These are phyloP conservation scores for Synergus itoensis DNA, from an alignment of 2,888 invertebrate genomes.

Conservation along the genomic window DNA sequence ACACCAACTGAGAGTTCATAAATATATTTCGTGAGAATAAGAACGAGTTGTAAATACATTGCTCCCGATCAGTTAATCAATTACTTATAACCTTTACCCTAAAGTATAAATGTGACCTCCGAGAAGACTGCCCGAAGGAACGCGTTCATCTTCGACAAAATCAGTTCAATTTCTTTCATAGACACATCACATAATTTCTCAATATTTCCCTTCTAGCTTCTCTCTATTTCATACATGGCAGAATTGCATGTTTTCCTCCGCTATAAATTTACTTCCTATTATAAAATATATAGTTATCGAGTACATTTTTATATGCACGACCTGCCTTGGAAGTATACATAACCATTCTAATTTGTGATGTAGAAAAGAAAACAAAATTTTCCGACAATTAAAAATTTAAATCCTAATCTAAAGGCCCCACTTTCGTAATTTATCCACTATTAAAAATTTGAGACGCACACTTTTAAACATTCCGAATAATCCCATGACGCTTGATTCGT, in stretches of 20 bases:
- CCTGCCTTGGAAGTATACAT: background rate
- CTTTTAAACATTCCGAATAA: constrained; percentile 11
- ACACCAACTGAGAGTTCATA: constrained; percentile 22
- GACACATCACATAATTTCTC: background rate
- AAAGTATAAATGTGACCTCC: constrained; percentile 28
- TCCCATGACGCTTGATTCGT: constrained; percentile 28
- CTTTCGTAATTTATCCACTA: constrained; percentile 14
- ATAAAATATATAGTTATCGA: constrained; percentile 13
- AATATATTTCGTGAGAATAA: constrained; percentile 34
- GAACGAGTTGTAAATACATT: constrained; percentile 35
- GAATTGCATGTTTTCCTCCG: too few species aligned
- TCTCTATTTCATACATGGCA: constrained; percentile 3
- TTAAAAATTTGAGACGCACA: background rate
- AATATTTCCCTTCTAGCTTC: background rate
- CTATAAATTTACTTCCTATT: background rate
- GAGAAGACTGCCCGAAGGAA: constrained; percentile 22
- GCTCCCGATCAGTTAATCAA: constrained; percentile 36
- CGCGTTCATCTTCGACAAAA: constrained; percentile 2
- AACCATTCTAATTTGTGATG: constrained; percentile 12
- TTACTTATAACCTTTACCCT: constrained; percentile 11
- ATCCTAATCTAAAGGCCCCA: constrained; percentile 34
- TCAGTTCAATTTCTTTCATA: constrained; percentile 7
- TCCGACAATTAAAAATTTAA: background rate
- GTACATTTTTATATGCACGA: background rate
- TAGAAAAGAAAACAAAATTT: background rate